Evolutionary conservation across 2,797 vertebrate species (phyloP).

Genomic region (Meriones psammophilus): DNA sequence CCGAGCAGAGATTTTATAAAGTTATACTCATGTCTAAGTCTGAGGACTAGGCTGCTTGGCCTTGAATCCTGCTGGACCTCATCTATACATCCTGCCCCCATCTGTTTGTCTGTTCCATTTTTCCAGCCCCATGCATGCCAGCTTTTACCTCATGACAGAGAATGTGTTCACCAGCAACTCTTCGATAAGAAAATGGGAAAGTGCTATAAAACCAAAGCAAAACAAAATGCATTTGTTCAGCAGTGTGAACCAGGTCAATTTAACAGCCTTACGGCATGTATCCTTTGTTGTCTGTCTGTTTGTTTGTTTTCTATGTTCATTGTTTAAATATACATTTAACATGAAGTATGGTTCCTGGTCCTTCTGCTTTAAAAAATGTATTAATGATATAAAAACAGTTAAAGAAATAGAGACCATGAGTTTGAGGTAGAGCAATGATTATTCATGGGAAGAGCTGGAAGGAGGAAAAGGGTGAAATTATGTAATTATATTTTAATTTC

Average conservation of each 20-base stretch:
- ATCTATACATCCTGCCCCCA: not conserved
- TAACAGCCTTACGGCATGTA: not conserved
- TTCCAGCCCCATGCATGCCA: not conserved
- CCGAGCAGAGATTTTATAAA: not conserved
- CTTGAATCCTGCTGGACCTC: fast-evolving
- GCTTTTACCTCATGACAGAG: not conserved
- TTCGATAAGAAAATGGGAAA: not conserved
- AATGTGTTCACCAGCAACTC: not conserved
- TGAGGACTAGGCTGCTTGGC: too few species aligned
- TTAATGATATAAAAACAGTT: not conserved
- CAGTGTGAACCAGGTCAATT: not conserved
- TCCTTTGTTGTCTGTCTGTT: too few species aligned
- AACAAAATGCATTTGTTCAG: not conserved
- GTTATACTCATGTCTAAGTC: not conserved
- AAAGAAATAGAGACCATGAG: not conserved
- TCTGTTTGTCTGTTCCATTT: not conserved
- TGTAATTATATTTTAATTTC: not conserved
- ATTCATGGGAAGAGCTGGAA: not conserved
- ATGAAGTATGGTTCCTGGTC: not conserved
- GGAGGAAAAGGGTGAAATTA: not conserved
- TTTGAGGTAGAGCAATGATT: not conserved
- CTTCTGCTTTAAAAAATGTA: slow-evolving; percentile 50
- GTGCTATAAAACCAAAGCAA: not conserved
- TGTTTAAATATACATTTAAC: not conserved
- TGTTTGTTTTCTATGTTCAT: not conserved